Base-by-base conservation (phyloP, 1,140 invertebrate genomes). In the Brachionus calyciflorus region DNA sequence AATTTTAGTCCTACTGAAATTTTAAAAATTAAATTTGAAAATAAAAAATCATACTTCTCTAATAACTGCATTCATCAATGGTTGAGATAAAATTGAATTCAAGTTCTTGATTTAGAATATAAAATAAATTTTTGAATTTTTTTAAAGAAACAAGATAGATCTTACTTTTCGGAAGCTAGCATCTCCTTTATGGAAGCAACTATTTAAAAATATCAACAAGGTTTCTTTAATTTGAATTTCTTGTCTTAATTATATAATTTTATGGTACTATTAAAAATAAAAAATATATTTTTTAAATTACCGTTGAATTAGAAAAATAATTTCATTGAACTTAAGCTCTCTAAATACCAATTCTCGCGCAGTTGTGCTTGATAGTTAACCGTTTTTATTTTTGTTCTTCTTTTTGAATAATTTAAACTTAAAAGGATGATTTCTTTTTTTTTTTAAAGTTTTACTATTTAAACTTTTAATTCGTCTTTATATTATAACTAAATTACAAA, bases 161-260 rank as follows among this genome's bases (percentile, higher is more conserved):
- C 12, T n/a, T 73, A 73, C 69, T 40, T 73, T 55, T 73, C 21
- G 49, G 28, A 55, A 30, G 12, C 14, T 17, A 5, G 1, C 4
- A 48, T 73, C 69, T 33, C 69, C 46, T 24, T 51, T 73, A 24
- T 28, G 17, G 5, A 40, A 73, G 40, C 69, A 73, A 19, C 28
- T 51, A 73, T 73, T 73, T 24, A 73, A 73, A 37, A 73, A 55
- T 14, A 51, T 41, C 21, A 73, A 53, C 19, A 73, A 37, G 1
- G 69, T 19, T 17, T 73, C 46, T 73, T 73, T 73, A 19, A 73
- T 73, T 73, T 73, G 28, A 19, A 55, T 73, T 14, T 49, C 46
- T 19, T 28, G 28, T 33, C 65, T 70, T 26, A 19, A 70, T 6
- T 17, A 26, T 3, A 17, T n/a, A n/a, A n/a, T n/a, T n/a, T n/a